Conservation (phyloP, 92 coral and sea anemone genomes). For the Palythoa grandis region DNA sequence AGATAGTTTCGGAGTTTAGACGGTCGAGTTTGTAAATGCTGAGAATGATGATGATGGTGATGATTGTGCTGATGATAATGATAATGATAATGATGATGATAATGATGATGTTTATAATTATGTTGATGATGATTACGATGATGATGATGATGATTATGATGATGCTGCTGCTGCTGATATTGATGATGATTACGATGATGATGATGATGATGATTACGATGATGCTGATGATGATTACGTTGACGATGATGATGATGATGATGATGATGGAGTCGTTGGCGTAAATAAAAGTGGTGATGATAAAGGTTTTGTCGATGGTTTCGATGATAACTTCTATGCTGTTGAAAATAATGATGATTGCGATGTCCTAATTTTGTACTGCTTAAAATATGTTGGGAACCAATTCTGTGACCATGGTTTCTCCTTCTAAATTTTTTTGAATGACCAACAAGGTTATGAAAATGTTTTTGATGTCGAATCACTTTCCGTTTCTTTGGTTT, state of each 20-base stretch:
- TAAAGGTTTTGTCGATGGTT: neutral
- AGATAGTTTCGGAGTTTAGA: neutral
- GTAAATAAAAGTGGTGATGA: neutral
- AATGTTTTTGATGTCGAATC: neutral
- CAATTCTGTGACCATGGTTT: neutral
- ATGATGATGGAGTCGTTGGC: neutral
- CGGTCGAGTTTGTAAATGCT: constrained; percentile 4
- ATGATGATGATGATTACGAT: neutral
- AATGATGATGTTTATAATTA: neutral
- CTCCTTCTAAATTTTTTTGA: neutral
- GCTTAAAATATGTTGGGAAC: no score
- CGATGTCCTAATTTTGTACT: neutral
- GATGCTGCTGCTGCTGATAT: neutral
- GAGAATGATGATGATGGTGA: constrained; percentile 17
- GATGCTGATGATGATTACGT: neutral
- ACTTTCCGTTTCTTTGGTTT: neutral
- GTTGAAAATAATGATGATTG: neutral
- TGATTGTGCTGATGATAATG: neutral
- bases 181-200: neutral
- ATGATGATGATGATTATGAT: neutral
- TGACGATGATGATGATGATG: neutral
- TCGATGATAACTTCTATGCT: neutral
- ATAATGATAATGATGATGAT: constrained; percentile 1
- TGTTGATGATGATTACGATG: neutral
- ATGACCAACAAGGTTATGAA: neutral